These are phyloP conservation scores for Peromyscus melanophrys DNA, from an alignment of 2,797 vertebrate species.

Conservation along the genomic window DNA sequence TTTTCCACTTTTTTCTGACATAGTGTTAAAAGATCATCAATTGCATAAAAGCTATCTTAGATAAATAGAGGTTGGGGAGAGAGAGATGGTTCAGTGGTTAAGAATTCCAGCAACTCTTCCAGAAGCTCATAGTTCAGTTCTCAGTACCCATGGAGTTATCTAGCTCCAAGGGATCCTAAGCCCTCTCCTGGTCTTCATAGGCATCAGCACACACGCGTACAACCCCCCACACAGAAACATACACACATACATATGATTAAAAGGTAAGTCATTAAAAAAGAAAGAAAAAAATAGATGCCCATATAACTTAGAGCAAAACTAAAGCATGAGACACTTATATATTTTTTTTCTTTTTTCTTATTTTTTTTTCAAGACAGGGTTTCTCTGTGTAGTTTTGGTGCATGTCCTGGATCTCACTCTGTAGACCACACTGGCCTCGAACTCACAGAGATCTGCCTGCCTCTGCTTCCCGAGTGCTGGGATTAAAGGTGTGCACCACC, in stretches of 20 bases:
- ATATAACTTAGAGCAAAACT: neutral
- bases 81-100: neutral
- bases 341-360: no score
- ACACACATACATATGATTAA: neutral
- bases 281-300: neutral
- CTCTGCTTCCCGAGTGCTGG: no score
- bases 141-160: neutral
- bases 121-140: neutral
- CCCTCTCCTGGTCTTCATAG: neutral
- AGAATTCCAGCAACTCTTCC: neutral
- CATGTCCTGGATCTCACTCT: no score
- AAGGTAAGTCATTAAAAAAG: neutral
- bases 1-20: neutral
- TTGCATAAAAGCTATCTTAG: neutral
- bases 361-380: no score
- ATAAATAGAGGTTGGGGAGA: neutral
- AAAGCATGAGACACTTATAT: neutral
- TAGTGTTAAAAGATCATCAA: conserved; percentile 42
- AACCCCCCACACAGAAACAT: neutral
- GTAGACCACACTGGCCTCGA: no score
- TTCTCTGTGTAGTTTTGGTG: no score
- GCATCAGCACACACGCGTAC: neutral
- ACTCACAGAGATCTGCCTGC: no score
- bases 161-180: neutral
- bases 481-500: no score